These are phyloP conservation scores for Ptilodon capucinus DNA, from an alignment of 2,888 invertebrate species.

Conservation along the genomic window DNA sequence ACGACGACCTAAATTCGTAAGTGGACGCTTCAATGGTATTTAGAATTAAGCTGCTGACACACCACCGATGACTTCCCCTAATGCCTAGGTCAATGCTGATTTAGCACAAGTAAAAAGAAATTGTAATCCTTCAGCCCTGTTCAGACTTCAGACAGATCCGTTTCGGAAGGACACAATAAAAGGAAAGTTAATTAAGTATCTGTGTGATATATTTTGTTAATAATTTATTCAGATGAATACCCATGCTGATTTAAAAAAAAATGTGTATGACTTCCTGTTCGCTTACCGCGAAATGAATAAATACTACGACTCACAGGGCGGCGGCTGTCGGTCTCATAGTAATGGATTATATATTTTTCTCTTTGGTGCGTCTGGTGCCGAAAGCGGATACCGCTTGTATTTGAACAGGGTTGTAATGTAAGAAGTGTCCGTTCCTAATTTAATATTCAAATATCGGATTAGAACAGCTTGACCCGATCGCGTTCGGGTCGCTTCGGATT, in stretches of 20 bases:
- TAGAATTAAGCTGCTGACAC: background rate
- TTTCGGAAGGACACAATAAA: background rate
- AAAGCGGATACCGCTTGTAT: background rate
- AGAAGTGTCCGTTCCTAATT: conserved; percentile 26
- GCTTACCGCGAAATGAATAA: no score
- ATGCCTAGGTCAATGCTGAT: background rate
- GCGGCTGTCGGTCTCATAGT: no score
- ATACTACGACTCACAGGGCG: no score
- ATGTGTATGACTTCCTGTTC: no score
- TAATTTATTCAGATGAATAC: no score
- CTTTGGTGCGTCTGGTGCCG: background rate
- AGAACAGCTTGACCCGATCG: conserved; percentile 43
- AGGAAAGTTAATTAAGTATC: no score
- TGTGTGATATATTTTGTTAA: no score
- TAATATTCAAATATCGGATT: conserved; percentile 31
- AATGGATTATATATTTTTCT: no score
- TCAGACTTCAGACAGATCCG: background rate
- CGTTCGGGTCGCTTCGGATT: conserved; percentile 41
- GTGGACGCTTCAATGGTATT: background rate
- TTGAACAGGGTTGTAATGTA: conserved; percentile 2
- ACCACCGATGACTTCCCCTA: background rate
- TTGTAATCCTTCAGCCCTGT: background rate
- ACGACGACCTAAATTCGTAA: background rate
- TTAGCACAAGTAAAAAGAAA: background rate
- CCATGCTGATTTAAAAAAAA: no score